These are phyloP conservation scores for Spea hammondii DNA, from an alignment of 2,797 vertebrate species.

Conservation along the genomic window DNA sequence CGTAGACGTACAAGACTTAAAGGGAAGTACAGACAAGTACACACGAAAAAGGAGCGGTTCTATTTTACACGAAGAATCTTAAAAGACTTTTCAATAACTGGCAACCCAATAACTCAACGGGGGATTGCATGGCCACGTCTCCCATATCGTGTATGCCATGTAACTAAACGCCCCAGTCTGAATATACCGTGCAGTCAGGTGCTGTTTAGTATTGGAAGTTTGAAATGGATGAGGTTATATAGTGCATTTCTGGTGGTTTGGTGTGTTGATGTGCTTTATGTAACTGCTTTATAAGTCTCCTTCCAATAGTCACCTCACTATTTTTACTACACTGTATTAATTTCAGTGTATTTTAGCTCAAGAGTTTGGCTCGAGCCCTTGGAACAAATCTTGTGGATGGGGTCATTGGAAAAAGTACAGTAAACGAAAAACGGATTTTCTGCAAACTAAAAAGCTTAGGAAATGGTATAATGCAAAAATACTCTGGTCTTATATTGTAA, in stretches of 20 bases:
- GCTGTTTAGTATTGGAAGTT: background rate
- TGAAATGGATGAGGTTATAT: background rate
- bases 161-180: background rate
- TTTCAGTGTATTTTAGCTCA: constrained; percentile 13
- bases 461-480: background rate
- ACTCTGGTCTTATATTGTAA: too few species aligned
- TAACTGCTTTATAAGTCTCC: constrained; percentile 6
- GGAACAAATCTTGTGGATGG: constrained; percentile 1
- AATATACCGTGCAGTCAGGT: background rate
- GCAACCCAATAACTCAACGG: too few species aligned
- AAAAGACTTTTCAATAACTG: too few species aligned
- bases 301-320: constrained; percentile 5
- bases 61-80: too few species aligned
- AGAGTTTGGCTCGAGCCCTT: background rate
- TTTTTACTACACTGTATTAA: constrained; percentile 13
- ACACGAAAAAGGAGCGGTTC: too few species aligned
- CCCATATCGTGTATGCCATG: background rate
- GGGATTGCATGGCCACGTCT: too few species aligned
- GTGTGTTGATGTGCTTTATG: background rate
- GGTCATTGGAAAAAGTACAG: constrained; percentile 2
- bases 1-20: too few species aligned
- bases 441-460: background rate
- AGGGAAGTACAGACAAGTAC: too few species aligned
- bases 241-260: background rate
- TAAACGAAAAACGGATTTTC: background rate